These are phyloP conservation scores for Protomyctophum bolini DNA, from an alignment of 2,113 vertebrate genomes.

Conservation along the genomic window DNA sequence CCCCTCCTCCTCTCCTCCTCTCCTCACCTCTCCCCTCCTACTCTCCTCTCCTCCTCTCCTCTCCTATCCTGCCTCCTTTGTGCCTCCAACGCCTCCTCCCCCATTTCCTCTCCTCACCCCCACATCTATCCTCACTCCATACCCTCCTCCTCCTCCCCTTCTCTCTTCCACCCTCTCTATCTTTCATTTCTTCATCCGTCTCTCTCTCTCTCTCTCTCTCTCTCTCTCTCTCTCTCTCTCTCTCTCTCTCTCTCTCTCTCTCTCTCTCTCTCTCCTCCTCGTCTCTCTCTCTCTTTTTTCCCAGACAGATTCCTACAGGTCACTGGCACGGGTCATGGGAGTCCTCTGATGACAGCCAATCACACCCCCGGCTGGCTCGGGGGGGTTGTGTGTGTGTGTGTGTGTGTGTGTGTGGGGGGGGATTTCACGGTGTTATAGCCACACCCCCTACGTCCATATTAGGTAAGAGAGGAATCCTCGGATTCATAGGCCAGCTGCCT, in stretches of 20 bases:
- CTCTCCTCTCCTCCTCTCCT: conserved; percentile 7
- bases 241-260: too few relatives aligned
- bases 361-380: conserved; percentile 54
- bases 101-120: conserved; percentile 26
- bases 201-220: neutral
- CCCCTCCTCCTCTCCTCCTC: neutral
- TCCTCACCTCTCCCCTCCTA: neutral
- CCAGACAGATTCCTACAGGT: conserved; percentile 60
- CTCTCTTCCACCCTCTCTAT: neutral
- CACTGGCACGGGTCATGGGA: conserved; percentile 76
- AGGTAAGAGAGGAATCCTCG: conserved; percentile 86
- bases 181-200: neutral
- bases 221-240: neutral
- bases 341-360: conserved; percentile 81
- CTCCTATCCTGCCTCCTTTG: neutral
- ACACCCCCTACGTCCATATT: conserved; percentile 89
- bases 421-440: conserved; percentile 71
- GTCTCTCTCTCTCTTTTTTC: conserved; percentile 10
- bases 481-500: conserved; percentile 57
- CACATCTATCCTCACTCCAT: neutral
- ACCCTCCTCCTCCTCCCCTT: conserved; percentile 33
- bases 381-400: conserved; percentile 24
- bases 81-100: neutral
- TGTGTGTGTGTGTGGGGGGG: conserved; percentile 43
- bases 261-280: neutral